Evolutionary conservation across 2,797 vertebrate genomes (phyloP).

Genomic region (Sylvia borin): DNA sequence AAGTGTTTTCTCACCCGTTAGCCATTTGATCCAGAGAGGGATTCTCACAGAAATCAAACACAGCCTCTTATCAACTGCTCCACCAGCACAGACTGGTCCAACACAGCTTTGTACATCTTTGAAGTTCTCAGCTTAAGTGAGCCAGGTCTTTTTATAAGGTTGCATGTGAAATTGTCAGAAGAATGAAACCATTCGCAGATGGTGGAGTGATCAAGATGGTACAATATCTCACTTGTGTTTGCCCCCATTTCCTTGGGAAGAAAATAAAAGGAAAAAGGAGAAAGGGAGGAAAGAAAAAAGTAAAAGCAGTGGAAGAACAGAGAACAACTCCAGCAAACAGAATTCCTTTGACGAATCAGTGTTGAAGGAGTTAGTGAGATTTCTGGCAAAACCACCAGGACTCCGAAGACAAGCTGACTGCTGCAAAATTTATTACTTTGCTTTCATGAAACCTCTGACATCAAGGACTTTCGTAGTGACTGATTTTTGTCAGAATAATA

Average conservation of each 20-base stretch:
- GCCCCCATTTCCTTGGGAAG: neutral
- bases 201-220: conserved; percentile 37
- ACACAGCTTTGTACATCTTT: conserved; percentile 17
- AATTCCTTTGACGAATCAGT: conserved; percentile 49
- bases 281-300: neutral
- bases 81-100: neutral
- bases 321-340: conserved; percentile 27
- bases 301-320: neutral
- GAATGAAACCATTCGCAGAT: conserved; percentile 62
- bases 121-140: conserved; percentile 42
- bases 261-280: neutral
- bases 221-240: neutral
- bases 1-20: conserved; percentile 8
- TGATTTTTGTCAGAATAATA: conserved; percentile 72
- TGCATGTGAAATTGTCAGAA: conserved; percentile 48
- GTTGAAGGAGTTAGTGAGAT: conserved; percentile 69
- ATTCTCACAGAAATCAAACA: conserved; percentile 6
- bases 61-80: neutral
- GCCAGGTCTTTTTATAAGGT: conserved; percentile 64
- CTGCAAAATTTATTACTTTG: conserved; percentile 66
- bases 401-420: conserved; percentile 61
- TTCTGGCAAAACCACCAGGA: conserved; percentile 64
- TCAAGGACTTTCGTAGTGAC: conserved; percentile 65
- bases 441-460: conserved; percentile 70
- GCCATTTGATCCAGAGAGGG: neutral